phyloP scores from a whole-genome alignment of 2,113 vertebrate genomes.

The Xenopus tropicalis region UCB_Xtro_10.0 CM004444.2:139162501-139163000 shows the following conservation, averaged over 20 bases:
- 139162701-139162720: conserved; percentile 10
- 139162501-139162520: too few species aligned
- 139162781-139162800: not conserved
- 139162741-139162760: conserved; percentile 4
- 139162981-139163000: too few species aligned
- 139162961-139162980: too few species aligned
- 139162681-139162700: not conserved
- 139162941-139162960: too few species aligned
- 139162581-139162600: too few species aligned
- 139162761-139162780: conserved; percentile 1
- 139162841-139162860: conserved; percentile 10
- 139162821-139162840: conserved; percentile 14
- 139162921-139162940: too few species aligned
- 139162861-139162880: not conserved
- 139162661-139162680: conserved; percentile 3
- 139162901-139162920: not conserved
- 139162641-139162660: not conserved
- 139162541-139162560: too few species aligned
- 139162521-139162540: too few species aligned
- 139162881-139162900: conserved; percentile 3
- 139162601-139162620: too few species aligned
- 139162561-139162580: too few species aligned
- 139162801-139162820: not conserved
- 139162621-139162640: not conserved
- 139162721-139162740: not conserved